Conservation (phyloP, 2,888 invertebrate species). For the Scaeva pyrastri region DNA sequence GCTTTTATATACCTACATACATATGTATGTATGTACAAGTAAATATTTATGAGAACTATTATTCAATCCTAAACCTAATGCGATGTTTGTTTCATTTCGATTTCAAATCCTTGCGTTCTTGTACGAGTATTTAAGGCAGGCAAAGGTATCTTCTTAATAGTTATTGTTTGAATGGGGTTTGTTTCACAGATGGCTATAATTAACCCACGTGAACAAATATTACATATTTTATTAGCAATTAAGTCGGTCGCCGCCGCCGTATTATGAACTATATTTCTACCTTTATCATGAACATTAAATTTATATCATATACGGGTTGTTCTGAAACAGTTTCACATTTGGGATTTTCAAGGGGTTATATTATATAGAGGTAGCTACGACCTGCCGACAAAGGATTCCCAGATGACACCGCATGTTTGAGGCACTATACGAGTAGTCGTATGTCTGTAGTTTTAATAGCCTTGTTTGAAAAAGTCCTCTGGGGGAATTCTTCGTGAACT, state of each 20-base stretch:
- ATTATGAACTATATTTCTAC: background rate
- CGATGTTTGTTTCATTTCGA: no score
- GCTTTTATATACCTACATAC: no score
- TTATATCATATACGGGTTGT: background rate
- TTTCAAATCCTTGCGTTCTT: no score
- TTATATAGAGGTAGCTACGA: background rate
- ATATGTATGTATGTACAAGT: no score
- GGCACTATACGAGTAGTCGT: no score
- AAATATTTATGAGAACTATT: no score
- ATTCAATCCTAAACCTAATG: no score
- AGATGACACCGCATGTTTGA: background rate
- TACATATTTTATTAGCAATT: constrained; percentile 15
- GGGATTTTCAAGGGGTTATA: background rate
- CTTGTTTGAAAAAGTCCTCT: background rate
- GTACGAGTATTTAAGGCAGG: background rate
- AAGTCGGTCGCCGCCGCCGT: no score
- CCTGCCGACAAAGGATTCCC: no score
- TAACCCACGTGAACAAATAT: background rate
- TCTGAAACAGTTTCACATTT: background rate
- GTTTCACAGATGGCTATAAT: background rate
- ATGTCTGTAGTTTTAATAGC: background rate
- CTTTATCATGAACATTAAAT: constrained; percentile 8
- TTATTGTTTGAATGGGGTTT: background rate
- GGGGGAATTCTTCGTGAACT: background rate
- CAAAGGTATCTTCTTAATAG: background rate